Percentiles rank a stretch among this genome's conserved stretches.
These are phyloP conservation scores for Brachionus rotundiformis DNA, from an alignment of 1,140 invertebrate species.

Conservation along the genomic window DNA sequence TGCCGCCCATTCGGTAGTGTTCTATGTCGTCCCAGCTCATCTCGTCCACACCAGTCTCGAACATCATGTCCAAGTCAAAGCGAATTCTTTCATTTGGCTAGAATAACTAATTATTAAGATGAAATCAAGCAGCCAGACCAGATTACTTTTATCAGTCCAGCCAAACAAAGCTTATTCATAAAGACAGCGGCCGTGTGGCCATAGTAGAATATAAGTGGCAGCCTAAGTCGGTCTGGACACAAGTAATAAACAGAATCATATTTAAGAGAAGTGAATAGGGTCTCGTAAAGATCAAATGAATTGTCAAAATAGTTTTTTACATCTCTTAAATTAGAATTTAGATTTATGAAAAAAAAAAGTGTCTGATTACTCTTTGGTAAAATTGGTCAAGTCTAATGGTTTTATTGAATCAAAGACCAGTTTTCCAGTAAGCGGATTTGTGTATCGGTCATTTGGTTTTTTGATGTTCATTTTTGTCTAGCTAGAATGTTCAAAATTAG, in stretches of 20 bases:
- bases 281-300: constrained; percentile 35
- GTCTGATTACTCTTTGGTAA: constrained; percentile 33
- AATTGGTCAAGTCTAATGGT: constrained; percentile 37
- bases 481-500: background rate
- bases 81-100: constrained; percentile 59
- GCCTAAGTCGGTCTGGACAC: constrained; percentile 60
- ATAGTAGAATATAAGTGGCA: constrained; percentile 64
- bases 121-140: background rate
- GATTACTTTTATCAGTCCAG: constrained; percentile 59
- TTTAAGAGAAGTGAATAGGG: background rate
- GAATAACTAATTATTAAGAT: constrained; percentile 52
- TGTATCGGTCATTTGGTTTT: constrained; percentile 22
- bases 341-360: no score
- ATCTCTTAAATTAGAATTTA: constrained; percentile 17
- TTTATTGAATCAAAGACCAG: constrained; percentile 43
- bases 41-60: constrained; percentile 65
- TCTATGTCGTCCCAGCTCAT: constrained; percentile 65
- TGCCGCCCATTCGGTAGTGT: constrained; percentile 59
- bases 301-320: constrained; percentile 49
- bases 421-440: constrained; percentile 44
- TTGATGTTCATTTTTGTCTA: background rate
- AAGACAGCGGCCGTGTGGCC: constrained; percentile 62
- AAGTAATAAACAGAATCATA: constrained; percentile 34
- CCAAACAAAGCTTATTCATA: constrained; percentile 62
- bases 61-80: constrained; percentile 60